Percentiles rank a stretch among this genome's conserved stretches.
These are phyloP conservation scores for Sylvia borin DNA, from an alignment of 2,797 vertebrate species.

Conservation along the genomic window DNA sequence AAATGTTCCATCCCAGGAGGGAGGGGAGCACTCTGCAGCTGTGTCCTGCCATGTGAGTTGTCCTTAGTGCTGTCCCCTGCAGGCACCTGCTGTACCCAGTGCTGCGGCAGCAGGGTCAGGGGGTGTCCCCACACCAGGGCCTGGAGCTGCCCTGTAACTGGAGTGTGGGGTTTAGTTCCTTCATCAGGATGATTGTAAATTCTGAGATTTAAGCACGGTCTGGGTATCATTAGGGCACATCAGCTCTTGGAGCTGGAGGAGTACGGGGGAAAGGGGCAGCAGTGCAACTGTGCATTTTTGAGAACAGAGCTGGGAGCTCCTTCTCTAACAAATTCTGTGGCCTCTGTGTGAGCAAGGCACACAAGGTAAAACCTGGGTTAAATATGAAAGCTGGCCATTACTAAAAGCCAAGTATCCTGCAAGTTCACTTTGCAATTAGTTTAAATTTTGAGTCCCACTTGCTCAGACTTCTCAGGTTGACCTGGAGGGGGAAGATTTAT, in stretches of 20 bases:
- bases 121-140: neutral
- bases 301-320: neutral
- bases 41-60: neutral
- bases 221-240: neutral
- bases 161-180: neutral
- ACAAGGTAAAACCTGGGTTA: neutral
- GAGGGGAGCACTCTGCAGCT: neutral
- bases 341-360: neutral
- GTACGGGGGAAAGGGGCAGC: neutral
- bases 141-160: neutral
- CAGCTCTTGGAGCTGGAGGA: neutral
- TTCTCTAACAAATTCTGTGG: neutral
- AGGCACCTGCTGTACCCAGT: neutral
- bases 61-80: neutral
- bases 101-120: neutral
- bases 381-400: neutral
- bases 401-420: neutral
- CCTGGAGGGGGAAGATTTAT: neutral
- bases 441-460: neutral
- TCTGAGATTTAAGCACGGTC: neutral
- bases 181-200: neutral
- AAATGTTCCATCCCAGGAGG: neutral
- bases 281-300: neutral
- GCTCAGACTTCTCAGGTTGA: neutral
- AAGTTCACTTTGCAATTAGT: neutral